Evolutionary conservation across 2,888 invertebrate genomes (phyloP).

Genomic region (Spodoptera littoralis): DNA sequence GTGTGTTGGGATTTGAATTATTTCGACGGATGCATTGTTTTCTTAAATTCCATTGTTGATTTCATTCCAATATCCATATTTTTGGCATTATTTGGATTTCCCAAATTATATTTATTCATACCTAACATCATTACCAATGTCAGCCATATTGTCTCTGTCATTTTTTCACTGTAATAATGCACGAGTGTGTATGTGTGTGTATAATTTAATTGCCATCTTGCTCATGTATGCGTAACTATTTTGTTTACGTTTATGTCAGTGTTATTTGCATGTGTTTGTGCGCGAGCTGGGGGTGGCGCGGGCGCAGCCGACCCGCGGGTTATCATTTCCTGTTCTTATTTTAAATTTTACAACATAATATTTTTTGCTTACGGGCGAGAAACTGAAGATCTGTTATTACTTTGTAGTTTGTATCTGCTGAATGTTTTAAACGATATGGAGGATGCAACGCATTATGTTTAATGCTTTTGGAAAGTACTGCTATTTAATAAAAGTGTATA

Average conservation of each 20-base stretch:
- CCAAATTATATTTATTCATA: not conserved
- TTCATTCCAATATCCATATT: not conserved
- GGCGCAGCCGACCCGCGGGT: constrained; percentile 83
- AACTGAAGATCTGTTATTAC: constrained; percentile 66
- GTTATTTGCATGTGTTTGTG: constrained; percentile 67
- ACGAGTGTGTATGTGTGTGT: constrained; percentile 39
- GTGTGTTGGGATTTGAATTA: constrained; percentile 14
- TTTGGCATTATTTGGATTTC: not conserved
- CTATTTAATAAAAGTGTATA: no score
- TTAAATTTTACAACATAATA: constrained; percentile 85
- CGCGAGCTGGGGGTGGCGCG: constrained; percentile 68
- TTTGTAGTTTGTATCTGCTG: constrained; percentile 44
- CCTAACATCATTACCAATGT: no score
- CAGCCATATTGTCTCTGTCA: not conserved
- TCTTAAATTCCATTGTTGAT: not conserved
- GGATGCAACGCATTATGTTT: not conserved
- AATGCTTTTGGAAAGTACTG: not conserved
- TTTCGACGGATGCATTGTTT: not conserved
- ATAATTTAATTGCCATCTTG: constrained; percentile 64
- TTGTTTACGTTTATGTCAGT: constrained; percentile 54
- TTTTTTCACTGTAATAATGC: constrained; percentile 12
- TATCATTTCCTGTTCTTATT: constrained; percentile 88
- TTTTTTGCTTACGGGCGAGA: constrained; percentile 77
- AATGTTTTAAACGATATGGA: constrained; percentile 16
- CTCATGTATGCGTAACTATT: constrained; percentile 53